Conservation (phyloP, 2,888 invertebrate species). For the Sylvicola cinctus region DNA sequence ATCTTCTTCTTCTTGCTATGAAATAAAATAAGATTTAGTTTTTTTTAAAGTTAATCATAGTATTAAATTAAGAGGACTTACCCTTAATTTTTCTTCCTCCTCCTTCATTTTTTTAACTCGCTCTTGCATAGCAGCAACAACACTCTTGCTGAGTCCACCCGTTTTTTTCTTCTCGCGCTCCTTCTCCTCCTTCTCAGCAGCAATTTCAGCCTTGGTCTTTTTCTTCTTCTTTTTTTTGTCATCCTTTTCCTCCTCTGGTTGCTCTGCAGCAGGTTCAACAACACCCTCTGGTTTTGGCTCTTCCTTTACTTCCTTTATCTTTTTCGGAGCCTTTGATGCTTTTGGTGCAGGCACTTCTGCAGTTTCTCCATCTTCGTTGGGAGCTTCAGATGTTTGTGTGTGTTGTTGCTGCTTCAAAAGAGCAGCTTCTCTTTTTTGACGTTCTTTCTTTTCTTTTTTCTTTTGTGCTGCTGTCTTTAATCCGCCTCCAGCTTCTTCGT, state of each 20-base stretch:
- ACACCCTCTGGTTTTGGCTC: constrained; percentile 58
- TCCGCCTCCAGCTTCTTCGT: constrained; percentile 34
- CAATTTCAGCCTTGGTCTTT: constrained; percentile 13
- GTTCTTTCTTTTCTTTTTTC: constrained; percentile 74
- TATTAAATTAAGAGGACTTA: neutral
- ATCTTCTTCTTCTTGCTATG: constrained; percentile 59
- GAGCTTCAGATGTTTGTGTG: neutral
- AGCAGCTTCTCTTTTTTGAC: constrained; percentile 50
- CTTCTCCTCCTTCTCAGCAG: constrained; percentile 28
- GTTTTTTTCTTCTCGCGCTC: constrained; percentile 36
- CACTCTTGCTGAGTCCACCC: constrained; percentile 60
- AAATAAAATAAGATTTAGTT: constrained; percentile 4
- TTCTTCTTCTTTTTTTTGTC: constrained; percentile 21
- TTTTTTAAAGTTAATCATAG: neutral
- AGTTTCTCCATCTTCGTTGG: neutral
- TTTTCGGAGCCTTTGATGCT: constrained; percentile 19
- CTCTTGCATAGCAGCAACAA: constrained; percentile 82
- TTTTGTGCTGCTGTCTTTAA: constrained; percentile 71
- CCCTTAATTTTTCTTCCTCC: constrained; percentile 53
- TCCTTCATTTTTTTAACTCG: constrained; percentile 72
- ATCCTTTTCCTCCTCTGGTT: constrained; percentile 15
- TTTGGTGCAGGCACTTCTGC: constrained; percentile 12
- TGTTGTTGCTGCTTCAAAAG: constrained; percentile 15
- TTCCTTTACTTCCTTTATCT: constrained; percentile 33
- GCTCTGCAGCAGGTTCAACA: constrained; percentile 24